Evolutionary conservation across 2,888 invertebrate genomes (phyloP), one percentile per base, ranked within the genome.

Genomic region (Drosophila anceps): DNA sequence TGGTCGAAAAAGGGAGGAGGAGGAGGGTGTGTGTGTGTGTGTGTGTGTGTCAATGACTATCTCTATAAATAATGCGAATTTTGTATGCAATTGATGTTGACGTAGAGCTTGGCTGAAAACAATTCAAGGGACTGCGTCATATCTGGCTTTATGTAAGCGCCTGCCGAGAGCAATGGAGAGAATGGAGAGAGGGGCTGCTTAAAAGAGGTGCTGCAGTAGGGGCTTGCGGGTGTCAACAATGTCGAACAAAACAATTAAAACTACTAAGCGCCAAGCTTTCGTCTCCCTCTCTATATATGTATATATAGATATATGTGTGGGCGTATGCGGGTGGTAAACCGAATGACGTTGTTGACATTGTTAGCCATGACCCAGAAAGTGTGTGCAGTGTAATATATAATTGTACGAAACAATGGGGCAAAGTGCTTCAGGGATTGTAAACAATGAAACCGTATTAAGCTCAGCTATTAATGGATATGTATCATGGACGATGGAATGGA

Each of bases 91-190:
- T 69, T 57, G 48, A 63, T 63, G 81, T 63, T 75, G 77, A 71
- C 69, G 55, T 53, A 57, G 63, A 61, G 37, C 39, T 13, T 12
- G 33, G 27, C 48, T 20, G 35, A 51, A 81, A 70, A 60, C 65
- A 64, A 59, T 63, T 41, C 35, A 44, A 54, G 31, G 15, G 31
- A 66, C 53, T 68, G 69, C 88, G 82, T 83, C 82, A 85, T 59
- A 20, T n/a, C 43, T 44, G 53, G 18, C 18, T 41, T 61, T 50
- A 54, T 57, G 46, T 61, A 60, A 69, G 46, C 1, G 13, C 10
- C n/a, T 0, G 15, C 15, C 15, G 18, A 2, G 54, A 18, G 43
- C 20, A 20, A 7, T 6, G 13, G 13, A 13, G 20, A 3, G 39
- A 12, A 13, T 5, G 6, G 18, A 15, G 1, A 20, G 18, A 12